Percentiles rank a stretch among this genome's conserved stretches.
These are phyloP conservation scores for Agrilus mali DNA, from an alignment of 2,888 invertebrate species.

Conservation along the genomic window DNA sequence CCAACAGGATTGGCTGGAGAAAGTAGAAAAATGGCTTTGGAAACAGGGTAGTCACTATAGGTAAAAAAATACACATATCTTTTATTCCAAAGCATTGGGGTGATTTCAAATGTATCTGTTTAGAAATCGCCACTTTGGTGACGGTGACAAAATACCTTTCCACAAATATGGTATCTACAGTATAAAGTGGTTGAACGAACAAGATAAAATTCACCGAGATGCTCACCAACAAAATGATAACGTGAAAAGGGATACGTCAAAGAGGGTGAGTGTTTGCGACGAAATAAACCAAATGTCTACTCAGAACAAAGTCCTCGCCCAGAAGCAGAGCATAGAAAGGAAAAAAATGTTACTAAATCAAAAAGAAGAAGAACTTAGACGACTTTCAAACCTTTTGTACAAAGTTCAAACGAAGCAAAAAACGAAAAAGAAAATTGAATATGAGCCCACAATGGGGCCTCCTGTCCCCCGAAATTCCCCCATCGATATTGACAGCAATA, in stretches of 20 bases:
- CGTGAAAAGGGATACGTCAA: background rate
- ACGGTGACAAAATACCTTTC: slow-evolving; percentile 31
- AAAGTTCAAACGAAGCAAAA: background rate
- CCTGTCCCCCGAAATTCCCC: too few relatives aligned
- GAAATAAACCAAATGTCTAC: slow-evolving; percentile 1
- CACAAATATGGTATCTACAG: slow-evolving; percentile 39
- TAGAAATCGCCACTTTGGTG: slow-evolving; percentile 31
- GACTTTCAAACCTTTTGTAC: background rate
- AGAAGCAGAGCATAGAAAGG: slow-evolving; percentile 2
- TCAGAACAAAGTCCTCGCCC: background rate
- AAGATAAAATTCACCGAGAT: slow-evolving; percentile 11
- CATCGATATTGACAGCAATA: too few relatives aligned
- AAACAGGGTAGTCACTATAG: slow-evolving; percentile 44
- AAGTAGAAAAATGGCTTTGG: slow-evolving; percentile 33
- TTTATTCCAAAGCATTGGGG: too few relatives aligned
- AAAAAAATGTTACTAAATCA: slow-evolving; percentile 3
- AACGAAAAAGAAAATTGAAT: too few relatives aligned
- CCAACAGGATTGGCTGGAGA: slow-evolving; percentile 64
- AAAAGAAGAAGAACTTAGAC: slow-evolving; percentile 1
- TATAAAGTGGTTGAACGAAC: slow-evolving; percentile 25
- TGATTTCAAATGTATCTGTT: background rate
- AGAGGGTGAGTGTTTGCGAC: slow-evolving; percentile 7
- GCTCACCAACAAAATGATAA: too few relatives aligned
- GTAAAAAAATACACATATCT: too few relatives aligned
- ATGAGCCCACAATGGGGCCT: too few relatives aligned